phyloP scores from a whole-genome alignment of 2,797 vertebrate species.

The Sternotherus odoratus region DNA sequence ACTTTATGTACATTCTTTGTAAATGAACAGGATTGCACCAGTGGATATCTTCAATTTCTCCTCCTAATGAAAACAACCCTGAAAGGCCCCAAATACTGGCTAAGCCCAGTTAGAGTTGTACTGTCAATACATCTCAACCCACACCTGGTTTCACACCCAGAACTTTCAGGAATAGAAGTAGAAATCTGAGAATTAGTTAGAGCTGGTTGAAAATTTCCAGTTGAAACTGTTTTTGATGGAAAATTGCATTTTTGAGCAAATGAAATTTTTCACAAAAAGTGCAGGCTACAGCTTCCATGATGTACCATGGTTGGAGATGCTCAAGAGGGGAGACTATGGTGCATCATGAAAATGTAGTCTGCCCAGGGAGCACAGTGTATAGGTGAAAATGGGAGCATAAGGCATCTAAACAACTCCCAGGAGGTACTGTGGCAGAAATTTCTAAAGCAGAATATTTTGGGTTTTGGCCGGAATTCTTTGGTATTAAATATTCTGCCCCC shows the following conservation, averaged over 20 bases:
- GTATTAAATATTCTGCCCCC: background rate
- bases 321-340: background rate
- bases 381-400: background rate
- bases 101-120: background rate
- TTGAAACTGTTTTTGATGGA: background rate
- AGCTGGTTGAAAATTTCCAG: background rate
- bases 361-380: background rate
- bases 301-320: background rate
- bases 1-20: background rate
- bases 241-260: constrained; percentile 4
- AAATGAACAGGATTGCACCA: background rate
- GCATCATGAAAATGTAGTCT: background rate
- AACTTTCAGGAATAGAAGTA: background rate
- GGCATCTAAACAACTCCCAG: background rate
- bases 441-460: background rate
- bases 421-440: background rate
- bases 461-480: background rate
- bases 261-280: background rate
- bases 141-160: background rate
- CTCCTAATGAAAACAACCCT: background rate
- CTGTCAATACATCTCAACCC: background rate
- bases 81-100: background rate
- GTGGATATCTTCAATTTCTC: background rate
- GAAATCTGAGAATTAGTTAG: background rate
- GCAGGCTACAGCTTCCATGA: background rate